A percentile compares a stretch with the other conserved stretches of the same genome.
These are phyloP conservation scores for Clivina fossor DNA, from an alignment of 2,888 invertebrate genomes.

Conservation along the genomic window DNA sequence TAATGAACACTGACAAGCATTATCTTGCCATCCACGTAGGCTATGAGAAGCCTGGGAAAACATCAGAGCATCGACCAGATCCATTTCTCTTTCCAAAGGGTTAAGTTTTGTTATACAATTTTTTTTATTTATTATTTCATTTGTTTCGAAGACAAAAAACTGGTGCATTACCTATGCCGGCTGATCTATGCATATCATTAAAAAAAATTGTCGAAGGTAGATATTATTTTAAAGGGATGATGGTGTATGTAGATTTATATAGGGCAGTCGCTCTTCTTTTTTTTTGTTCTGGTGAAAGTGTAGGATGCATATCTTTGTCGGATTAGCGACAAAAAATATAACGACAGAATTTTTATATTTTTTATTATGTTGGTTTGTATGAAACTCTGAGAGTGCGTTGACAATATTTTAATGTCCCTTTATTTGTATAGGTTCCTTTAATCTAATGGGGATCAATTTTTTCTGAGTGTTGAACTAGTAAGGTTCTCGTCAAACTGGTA, in stretches of 20 bases:
- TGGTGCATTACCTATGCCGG: background rate
- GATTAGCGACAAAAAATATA: no score
- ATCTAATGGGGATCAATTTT: constrained; percentile 10
- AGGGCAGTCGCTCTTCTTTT: no score
- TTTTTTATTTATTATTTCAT: constrained; percentile 1
- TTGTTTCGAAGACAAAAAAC: constrained; percentile 1
- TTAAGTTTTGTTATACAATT: background rate
- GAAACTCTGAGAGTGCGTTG: no score
- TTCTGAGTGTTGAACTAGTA: no score
- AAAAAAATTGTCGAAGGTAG: background rate
- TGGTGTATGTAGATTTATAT: no score
- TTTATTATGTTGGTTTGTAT: no score
- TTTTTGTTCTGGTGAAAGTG: no score
- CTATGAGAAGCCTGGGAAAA: background rate
- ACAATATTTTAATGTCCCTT: constrained; percentile 26
- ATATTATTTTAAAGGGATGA: no score
- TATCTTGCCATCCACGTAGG: background rate
- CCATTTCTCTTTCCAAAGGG: background rate
- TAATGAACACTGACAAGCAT: constrained; percentile 2
- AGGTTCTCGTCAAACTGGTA: no score
- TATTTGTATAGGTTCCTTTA: constrained; percentile 26
- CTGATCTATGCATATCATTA: background rate
- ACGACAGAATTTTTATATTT: no score
- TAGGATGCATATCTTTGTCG: no score
- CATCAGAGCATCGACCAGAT: background rate